Evolutionary conservation across 2,113 vertebrate species (phyloP).

Genomic region (Bambusicola thoracicus): DNA sequence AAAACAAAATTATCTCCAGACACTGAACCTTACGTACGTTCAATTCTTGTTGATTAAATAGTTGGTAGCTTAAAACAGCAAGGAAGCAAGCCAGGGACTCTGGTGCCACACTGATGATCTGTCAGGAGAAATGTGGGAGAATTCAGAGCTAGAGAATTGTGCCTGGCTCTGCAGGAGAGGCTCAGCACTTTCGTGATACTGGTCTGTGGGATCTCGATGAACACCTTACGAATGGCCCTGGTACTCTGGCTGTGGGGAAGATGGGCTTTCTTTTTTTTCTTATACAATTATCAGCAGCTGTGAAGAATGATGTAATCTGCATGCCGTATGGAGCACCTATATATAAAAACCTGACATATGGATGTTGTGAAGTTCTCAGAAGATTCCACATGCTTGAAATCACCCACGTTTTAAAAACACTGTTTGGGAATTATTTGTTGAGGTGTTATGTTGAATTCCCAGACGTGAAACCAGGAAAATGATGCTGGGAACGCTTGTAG

Average conservation of each 20-base stretch:
- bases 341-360: conserved; percentile 56
- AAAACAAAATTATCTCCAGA: conserved; percentile 62
- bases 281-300: conserved; percentile 64
- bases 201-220: neutral
- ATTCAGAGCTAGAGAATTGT: neutral
- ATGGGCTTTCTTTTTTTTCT: conserved; percentile 9
- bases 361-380: conserved; percentile 57
- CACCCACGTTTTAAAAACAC: conserved; percentile 49
- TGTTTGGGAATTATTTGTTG: conserved; percentile 56
- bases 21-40: neutral
- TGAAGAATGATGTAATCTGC: conserved; percentile 52
- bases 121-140: neutral
- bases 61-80: neutral
- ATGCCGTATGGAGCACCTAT: conserved; percentile 57
- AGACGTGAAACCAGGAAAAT: neutral
- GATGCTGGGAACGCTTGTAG: neutral
- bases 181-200: neutral
- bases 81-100: neutral
- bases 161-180: neutral
- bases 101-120: neutral
- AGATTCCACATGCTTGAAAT: conserved; percentile 50
- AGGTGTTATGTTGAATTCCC: conserved; percentile 27
- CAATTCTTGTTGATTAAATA: conserved; percentile 28
- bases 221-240: neutral
- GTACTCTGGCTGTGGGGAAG: conserved; percentile 1